Evolutionary conservation across 2,888 invertebrate genomes (phyloP).

Genomic region (Plebejus melissa): DNA sequence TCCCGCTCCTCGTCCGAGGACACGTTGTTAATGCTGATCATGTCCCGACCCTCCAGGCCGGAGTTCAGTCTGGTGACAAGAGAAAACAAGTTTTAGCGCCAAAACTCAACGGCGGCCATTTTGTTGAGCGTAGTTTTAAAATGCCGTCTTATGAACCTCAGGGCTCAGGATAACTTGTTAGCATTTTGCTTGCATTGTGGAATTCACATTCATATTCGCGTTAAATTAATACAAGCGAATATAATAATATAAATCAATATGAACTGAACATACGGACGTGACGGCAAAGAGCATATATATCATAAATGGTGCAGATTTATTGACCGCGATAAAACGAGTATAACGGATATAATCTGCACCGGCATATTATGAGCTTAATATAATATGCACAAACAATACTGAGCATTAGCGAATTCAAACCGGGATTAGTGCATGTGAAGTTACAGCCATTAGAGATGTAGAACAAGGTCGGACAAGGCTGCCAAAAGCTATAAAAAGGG

Average conservation of each 20-base stretch:
- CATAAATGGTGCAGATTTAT: neutral
- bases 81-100: neutral
- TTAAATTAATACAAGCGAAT: neutral
- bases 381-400: slow-evolving; percentile 1
- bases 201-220: neutral
- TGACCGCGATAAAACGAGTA: neutral
- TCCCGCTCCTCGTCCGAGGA: slow-evolving; percentile 70
- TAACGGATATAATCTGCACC: neutral
- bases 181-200: neutral
- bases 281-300: neutral
- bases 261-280: too few species aligned
- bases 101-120: neutral
- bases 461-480: slow-evolving; percentile 27
- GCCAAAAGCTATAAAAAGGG: slow-evolving; percentile 26
- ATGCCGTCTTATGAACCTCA: neutral
- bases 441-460: slow-evolving; percentile 26
- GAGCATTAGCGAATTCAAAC: neutral
- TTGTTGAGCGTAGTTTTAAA: neutral
- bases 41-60: slow-evolving; percentile 74
- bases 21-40: slow-evolving; percentile 70
- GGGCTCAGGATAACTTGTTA: neutral
- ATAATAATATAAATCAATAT: neutral
- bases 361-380: neutral
- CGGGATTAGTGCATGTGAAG: slow-evolving; percentile 18
- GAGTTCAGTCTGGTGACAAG: slow-evolving; percentile 59